Evolutionary conservation across 2,113 vertebrate genomes (phyloP), one percentile per base, ranked within the genome.

Genomic region (Alexandromys fortis): DNA sequence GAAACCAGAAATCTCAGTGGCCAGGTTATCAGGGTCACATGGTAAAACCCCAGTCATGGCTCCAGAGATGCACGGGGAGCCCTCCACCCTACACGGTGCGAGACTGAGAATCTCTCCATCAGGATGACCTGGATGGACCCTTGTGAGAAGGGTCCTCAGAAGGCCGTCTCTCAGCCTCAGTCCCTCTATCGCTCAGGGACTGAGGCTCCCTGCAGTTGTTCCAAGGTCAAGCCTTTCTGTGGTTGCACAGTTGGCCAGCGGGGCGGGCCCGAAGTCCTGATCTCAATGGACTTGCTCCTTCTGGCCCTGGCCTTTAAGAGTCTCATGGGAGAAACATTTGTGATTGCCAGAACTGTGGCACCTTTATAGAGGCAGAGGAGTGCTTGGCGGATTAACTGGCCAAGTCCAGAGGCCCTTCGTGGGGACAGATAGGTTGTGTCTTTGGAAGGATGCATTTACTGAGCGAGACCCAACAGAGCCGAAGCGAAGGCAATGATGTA

Each of bases 111-210:
- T 58, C 14, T 96, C 30, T 52, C 42, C 22, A 30, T 9, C 10
- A 26, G 58, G 16, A 30, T 77, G 63, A 14, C 30, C 30, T 0
- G 4, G 19, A 35, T 4, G 33, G 12, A 38, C 7, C 22, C 45
- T 86, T 68, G 22, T 35, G 81, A 83, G 79, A 87, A 78, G 52
- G 0, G 68, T 77, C 17, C 42, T 92, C 38, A 47, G 35, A 68
- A 47, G 30, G 82, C 42, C 26, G 3, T 35, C 42, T 1, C 0
- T 0, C 3, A 17, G 26, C 45, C 28, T 1, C 9, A 24, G 0
- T 52, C 55, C 70, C 75, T n/a, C 26, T 3, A 42, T 72, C 38
- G 58, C 67, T 55, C 33, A 35, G 42, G 58, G 81, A 7, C n/a
- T 63, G 22, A 83, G 55, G 81, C n/a, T 63, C 12, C 35, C 52